Evolutionary conservation across 2,797 vertebrate genomes (phyloP).

Genomic region (Tympanoctomys barrerae): DNA sequence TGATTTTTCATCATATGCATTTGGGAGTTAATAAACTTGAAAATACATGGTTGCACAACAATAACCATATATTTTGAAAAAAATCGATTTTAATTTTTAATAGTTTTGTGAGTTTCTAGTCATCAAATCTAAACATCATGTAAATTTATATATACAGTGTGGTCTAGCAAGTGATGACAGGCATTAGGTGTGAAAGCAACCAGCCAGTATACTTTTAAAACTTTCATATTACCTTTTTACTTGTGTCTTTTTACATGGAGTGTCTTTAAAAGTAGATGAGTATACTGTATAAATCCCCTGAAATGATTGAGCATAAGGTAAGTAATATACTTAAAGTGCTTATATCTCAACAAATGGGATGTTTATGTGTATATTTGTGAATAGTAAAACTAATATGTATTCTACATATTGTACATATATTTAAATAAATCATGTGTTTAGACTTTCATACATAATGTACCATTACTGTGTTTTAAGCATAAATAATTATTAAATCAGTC

Average conservation of each 20-base stretch:
- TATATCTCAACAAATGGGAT: not conserved
- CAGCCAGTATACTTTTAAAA: not conserved
- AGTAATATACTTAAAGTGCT: not conserved
- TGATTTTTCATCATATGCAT: not conserved
- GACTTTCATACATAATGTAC: too few relatives aligned
- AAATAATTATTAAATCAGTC: not conserved
- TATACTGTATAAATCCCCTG: not conserved
- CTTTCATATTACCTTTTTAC: not conserved
- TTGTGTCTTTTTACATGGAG: too few relatives aligned
- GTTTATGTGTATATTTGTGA: not conserved
- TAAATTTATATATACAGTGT: not conserved
- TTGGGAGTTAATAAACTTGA: not conserved
- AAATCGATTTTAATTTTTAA: not conserved
- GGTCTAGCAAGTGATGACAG: not conserved
- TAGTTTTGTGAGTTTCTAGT: not conserved
- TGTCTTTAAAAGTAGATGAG: not conserved
- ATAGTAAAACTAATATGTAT: not conserved
- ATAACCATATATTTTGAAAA: not conserved
- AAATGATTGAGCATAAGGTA: not conserved
- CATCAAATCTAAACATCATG: not conserved
- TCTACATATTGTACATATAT: not conserved
- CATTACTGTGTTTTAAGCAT: not conserved
- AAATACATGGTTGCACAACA: not conserved
- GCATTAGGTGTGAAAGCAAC: not conserved
- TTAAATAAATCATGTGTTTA: not conserved